Percentiles rank a stretch among this genome's conserved stretches.
Conservation (phyloP, 2,113 vertebrate species). For the Hippocampus barbouri region DNA sequence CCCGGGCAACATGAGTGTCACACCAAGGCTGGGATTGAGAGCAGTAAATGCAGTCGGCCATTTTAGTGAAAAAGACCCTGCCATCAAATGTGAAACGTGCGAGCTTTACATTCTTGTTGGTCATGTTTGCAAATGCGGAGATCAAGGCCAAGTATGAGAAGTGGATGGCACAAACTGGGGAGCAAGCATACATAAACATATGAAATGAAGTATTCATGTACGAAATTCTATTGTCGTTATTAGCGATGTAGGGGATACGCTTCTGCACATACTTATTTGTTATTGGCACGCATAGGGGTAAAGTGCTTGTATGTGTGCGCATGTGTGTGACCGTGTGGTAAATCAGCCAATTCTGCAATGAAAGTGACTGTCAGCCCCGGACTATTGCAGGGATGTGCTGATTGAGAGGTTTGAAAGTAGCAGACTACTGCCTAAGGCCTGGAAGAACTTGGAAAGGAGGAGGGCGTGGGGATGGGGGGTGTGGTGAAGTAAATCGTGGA, state of each 20-base stretch:
- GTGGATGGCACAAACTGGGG: conserved; percentile 21
- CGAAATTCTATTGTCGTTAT: conserved; percentile 39
- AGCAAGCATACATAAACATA: conserved; percentile 27
- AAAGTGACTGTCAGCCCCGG: conserved; percentile 58
- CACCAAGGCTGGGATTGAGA: conserved; percentile 34
- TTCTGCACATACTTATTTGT: conserved; percentile 6
- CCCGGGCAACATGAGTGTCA: conserved; percentile 35
- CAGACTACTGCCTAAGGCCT: conserved; percentile 60
- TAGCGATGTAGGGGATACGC: conserved; percentile 41
- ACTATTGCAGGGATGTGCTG: conserved; percentile 67
- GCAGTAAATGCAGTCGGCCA: conserved; percentile 48
- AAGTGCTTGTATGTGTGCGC: conserved; percentile 13
- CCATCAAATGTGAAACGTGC: conserved; percentile 48
- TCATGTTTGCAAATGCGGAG: conserved; percentile 38
- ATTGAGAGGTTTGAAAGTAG: conserved; percentile 69
- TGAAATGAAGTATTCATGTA: conserved; percentile 23
- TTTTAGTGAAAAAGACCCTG: conserved; percentile 56
- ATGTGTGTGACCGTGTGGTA: conserved; percentile 36
- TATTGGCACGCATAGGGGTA: conserved; percentile 13
- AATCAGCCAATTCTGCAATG: conserved; percentile 57
- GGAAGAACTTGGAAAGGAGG: conserved; percentile 34
- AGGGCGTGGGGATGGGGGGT: not conserved
- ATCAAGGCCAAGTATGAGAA: conserved; percentile 34
- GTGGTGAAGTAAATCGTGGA: conserved; percentile 26
- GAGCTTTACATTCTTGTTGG: conserved; percentile 63